Evolutionary conservation across 35 echinoderm and acorn worm species (phyloP), one percentile per base, ranked within the genome.

Genomic region (Chiridota heheva): DNA sequence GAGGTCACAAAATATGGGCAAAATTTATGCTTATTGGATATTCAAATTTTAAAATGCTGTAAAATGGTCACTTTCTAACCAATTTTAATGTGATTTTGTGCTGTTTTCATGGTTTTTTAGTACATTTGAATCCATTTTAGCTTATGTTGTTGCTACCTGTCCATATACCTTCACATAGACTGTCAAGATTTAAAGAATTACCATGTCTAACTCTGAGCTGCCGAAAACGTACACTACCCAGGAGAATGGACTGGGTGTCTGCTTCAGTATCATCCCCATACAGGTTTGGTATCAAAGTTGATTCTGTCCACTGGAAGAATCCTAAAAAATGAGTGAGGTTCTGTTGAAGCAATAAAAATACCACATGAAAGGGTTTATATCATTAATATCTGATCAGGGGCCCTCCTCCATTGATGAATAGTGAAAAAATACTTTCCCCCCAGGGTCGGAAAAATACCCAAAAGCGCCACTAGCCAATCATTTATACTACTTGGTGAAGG

Each of bases 151-250:
- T n/a, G n/a, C n/a, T n/a, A n/a, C n/a, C n/a, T n/a, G n/a, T n/a
- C n/a, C n/a, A n/a, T n/a, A n/a, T n/a, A n/a, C n/a, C n/a, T n/a
- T n/a, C n/a, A n/a, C n/a, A 51, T 12, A 12, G 47, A 51, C 22
- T 12, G 10, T 51, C 8, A 51, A 10, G 47, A 51, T 51, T 12
- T n/a, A n/a, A n/a, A 17, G 49, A 88, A 40, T 61, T 84, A 92
- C 95, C 83, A 25, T 60, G 78, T 60, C 74, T 51, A 4, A 91
- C 85, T 80, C 95, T 84, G 37, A 89, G 30, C 70, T 98, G 95
- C 29, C 95, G 73, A 8, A 98, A 58, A 25, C 89, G 57, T 28
- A 87, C 84, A 36, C 77, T 72, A 5, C 89, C 81, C 4, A 92
- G 29, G 0, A 98, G 40, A 18, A 44, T 57, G 36, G 94, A 91